Evolutionary conservation across 2,113 vertebrate species (phyloP).

Genomic region (Chiloscyllium plagiosum): DNA sequence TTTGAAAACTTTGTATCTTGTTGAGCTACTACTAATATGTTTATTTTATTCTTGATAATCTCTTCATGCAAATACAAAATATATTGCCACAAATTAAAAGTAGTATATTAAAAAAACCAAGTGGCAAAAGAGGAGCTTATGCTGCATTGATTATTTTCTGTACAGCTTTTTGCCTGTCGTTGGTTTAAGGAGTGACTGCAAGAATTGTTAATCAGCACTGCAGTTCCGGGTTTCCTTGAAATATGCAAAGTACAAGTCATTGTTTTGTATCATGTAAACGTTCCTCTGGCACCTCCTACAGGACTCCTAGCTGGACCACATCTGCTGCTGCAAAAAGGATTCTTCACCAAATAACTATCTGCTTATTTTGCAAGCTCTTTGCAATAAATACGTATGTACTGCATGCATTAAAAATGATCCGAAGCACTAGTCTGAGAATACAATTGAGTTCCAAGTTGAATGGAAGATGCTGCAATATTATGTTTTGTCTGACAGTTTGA

Average conservation of each 20-base stretch:
- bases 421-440: not conserved
- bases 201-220: constrained; percentile 2
- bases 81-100: not conserved
- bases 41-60: not conserved
- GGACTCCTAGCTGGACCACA: not conserved
- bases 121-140: not conserved
- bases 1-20: not conserved
- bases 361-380: constrained; percentile 32
- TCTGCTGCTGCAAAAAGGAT: constrained; percentile 19
- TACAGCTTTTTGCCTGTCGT: not conserved
- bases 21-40: not conserved
- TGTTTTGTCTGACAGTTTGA: not conserved
- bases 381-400: constrained; percentile 30
- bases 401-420: constrained; percentile 3
- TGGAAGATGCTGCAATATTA: not conserved
- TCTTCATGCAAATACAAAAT: not conserved
- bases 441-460: not conserved
- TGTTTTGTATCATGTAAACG: not conserved
- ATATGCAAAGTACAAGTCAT: constrained; percentile 19
- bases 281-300: constrained; percentile 33
- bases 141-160: not conserved
- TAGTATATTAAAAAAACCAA: not conserved
- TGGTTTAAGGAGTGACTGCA: not conserved
- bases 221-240: constrained; percentile 1
- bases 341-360: constrained; percentile 28